Evolutionary conservation across 2,888 invertebrate genomes (phyloP).

Genomic region (Caenorhabditis sp.): DNA sequence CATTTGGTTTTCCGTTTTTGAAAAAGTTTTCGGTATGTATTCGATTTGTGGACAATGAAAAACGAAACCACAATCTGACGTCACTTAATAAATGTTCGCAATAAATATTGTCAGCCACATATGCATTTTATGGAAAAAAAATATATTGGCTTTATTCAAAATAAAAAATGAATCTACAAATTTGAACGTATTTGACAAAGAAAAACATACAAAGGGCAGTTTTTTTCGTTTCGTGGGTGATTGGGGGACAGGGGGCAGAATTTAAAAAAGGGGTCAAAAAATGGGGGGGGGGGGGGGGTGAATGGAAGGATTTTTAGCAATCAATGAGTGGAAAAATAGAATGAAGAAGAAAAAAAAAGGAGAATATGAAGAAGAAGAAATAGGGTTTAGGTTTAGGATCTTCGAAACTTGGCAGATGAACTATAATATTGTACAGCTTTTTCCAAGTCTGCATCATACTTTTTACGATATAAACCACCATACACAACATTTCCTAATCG

Average conservation of each 20-base stretch:
- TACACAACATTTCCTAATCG: conserved; percentile 55
- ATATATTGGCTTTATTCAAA: neutral
- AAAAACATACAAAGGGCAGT: conserved; percentile 26
- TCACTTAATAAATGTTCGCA: no score
- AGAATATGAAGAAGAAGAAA: no score
- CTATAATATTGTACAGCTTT: conserved; percentile 48
- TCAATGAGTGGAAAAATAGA: conserved; percentile 14
- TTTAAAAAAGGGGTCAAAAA: conserved; percentile 11
- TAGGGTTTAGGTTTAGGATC: conserved; percentile 20
- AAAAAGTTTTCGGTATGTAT: no score
- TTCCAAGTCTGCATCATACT: conserved; percentile 42
- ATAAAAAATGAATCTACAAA: neutral
- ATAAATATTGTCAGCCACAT: no score
- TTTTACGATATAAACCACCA: conserved; percentile 52
- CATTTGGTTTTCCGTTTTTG: no score
- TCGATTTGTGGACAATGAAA: no score
- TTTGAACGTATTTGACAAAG: neutral
- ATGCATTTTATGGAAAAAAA: no score
- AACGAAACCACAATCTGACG: no score
- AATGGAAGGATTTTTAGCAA: conserved; percentile 2
- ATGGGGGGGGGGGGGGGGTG: no score
- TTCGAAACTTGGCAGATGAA: conserved; percentile 33
- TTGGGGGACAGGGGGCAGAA: conserved; percentile 34
- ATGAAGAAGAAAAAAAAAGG: neutral
- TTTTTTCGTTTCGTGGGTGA: conserved; percentile 38